A percentile compares a stretch with the other conserved stretches of the same genome.
phyloP scores from a whole-genome alignment of 2,888 invertebrate genomes.

The Cyaniris semiargus region DNA sequence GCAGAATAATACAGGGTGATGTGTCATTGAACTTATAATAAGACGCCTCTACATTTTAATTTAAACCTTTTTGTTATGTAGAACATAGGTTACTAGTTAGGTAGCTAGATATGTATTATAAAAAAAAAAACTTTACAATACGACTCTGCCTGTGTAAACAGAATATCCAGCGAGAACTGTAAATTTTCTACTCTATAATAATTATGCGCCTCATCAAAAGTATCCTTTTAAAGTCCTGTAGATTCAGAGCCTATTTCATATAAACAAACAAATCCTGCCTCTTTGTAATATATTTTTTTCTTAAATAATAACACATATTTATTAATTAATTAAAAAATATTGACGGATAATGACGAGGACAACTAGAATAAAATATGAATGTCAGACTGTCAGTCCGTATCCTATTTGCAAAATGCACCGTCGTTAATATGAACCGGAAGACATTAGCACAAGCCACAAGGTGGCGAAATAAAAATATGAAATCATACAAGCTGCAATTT shows the following conservation, averaged over 20 bases:
- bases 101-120: too few relatives aligned
- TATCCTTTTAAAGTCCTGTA: too few relatives aligned
- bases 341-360: background rate
- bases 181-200: too few relatives aligned
- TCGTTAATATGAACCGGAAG: background rate
- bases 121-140: too few relatives aligned
- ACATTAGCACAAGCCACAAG: background rate
- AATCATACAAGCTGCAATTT: background rate
- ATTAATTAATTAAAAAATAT: background rate
- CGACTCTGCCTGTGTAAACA: too few relatives aligned
- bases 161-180: too few relatives aligned
- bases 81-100: background rate
- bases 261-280: too few relatives aligned
- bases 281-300: too few relatives aligned
- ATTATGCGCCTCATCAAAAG: too few relatives aligned
- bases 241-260: too few relatives aligned
- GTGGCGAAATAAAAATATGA: background rate
- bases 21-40: background rate
- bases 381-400: background rate
- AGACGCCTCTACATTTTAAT: background rate
- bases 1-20: background rate
- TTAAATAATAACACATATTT: too few relatives aligned
- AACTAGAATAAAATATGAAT: background rate
- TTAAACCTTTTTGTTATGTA: background rate
- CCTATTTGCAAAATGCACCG: background rate